Percentiles rank a stretch among this genome's conserved stretches.
Conservation (phyloP, 2,113 vertebrate genomes). For the Speoplatyrhinus poulsoni region DNA sequence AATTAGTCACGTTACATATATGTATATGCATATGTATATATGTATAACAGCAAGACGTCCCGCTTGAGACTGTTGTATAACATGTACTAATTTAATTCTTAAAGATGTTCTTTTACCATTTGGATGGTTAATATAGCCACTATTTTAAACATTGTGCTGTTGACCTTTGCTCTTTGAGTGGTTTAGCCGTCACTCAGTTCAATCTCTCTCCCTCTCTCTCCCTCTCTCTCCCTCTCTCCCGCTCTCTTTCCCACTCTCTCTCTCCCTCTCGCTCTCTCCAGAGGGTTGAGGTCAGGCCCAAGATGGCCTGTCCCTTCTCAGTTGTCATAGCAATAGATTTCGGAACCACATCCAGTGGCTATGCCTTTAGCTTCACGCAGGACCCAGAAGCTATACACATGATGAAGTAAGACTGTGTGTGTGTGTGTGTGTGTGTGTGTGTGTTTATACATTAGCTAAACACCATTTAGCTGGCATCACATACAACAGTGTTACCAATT, state of each 20-base stretch:
- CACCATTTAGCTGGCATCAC: too few species aligned
- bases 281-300: slow-evolving; percentile 78
- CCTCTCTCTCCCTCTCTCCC: slow-evolving; percentile 4
- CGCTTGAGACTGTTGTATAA: not conserved
- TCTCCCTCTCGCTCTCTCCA: slow-evolving; percentile 49
- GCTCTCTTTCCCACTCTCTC: slow-evolving; percentile 6
- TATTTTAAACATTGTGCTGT: not conserved
- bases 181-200: too few species aligned
- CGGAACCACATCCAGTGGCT: slow-evolving; percentile 94
- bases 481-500: too few species aligned
- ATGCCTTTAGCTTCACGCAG: slow-evolving; percentile 91
- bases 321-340: slow-evolving; percentile 96
- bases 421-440: not conserved
- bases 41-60: not conserved
- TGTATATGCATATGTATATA: too few species aligned
- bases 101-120: not conserved
- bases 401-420: slow-evolving; percentile 84
- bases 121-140: not conserved
- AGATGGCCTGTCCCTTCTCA: slow-evolving; percentile 73
- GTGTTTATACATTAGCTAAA: not conserved
- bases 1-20: too few species aligned
- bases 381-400: slow-evolving; percentile 94
- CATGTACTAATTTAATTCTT: not conserved
- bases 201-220: not conserved
- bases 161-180: not conserved